Evolutionary conservation across 2,888 invertebrate genomes (phyloP).

Genomic region (Cerceris rybyensis): DNA sequence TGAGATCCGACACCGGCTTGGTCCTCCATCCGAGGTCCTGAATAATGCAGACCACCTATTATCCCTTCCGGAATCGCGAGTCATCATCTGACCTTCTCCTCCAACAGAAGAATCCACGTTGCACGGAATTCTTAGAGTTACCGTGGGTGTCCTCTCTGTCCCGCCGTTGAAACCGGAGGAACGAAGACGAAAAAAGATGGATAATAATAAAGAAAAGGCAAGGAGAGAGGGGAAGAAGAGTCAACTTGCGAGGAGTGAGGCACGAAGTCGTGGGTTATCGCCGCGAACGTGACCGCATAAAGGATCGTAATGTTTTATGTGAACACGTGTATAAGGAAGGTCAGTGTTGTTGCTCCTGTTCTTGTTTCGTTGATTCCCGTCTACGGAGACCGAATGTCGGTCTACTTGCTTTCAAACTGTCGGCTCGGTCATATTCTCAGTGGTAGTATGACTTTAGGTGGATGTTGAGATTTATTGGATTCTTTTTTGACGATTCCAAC

Average conservation of each 20-base stretch:
- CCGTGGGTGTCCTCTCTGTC: slow-evolving; percentile 48
- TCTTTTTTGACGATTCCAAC: no score
- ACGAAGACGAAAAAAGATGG: slow-evolving; percentile 29
- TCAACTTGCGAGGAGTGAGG: slow-evolving; percentile 47
- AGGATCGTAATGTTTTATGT: slow-evolving; percentile 75
- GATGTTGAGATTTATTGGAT: no score
- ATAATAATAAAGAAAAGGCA: slow-evolving; percentile 35
- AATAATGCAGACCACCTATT: slow-evolving; percentile 70
- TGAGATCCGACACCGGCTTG: slow-evolving; percentile 41
- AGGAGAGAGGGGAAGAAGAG: slow-evolving; percentile 9
- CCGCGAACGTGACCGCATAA: slow-evolving; percentile 69
- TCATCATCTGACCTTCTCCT: slow-evolving; percentile 62
- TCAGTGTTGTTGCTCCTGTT: slow-evolving; percentile 76
- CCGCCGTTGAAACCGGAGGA: slow-evolving; percentile 49
- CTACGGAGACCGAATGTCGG: slow-evolving; percentile 4
- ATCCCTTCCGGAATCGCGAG: slow-evolving; percentile 67
- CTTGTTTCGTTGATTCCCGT: slow-evolving; percentile 59
- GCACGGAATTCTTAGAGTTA: slow-evolving; percentile 49
- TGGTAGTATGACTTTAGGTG: no score
- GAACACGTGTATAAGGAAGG: slow-evolving; percentile 79
- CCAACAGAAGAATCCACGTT: slow-evolving; percentile 48
- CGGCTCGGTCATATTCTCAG: no score
- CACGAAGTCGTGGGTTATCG: slow-evolving; percentile 70
- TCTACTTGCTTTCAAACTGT: no score
- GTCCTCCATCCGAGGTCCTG: slow-evolving; percentile 58